Percentiles rank a stretch among this genome's conserved stretches.
phyloP scores from a whole-genome alignment of 1,140 invertebrate species.

The Lucilia cuprina region DNA sequence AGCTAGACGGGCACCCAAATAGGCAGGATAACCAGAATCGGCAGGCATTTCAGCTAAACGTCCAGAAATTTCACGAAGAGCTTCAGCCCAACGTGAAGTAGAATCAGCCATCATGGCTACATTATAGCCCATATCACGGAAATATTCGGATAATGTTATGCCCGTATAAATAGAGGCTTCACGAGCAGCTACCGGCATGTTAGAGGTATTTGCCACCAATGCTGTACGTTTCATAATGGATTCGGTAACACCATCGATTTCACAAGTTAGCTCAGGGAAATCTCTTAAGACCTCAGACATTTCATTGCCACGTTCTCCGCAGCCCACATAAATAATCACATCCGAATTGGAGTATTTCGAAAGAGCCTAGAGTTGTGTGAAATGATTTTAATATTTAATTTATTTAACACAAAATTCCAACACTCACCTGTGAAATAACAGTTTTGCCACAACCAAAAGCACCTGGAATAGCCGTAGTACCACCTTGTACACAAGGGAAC shows the following conservation, averaged over 20 bases:
- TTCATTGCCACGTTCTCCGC: constrained; percentile 93
- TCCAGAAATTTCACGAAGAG: constrained; percentile 99
- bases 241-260: constrained; percentile 94
- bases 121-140: constrained; percentile 99
- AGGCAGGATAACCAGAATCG: constrained; percentile 98
- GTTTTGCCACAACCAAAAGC: constrained; percentile 95
- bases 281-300: constrained; percentile 93
- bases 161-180: constrained; percentile 99
- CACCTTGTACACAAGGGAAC: constrained; percentile 98
- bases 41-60: constrained; percentile 99
- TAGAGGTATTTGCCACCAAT: constrained; percentile 98
- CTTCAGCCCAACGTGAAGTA: constrained; percentile 99
- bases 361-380: constrained; percentile 69
- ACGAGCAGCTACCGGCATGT: constrained; percentile 99
- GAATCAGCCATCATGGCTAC: constrained; percentile 99
- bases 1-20: constrained; percentile 95
- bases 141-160: constrained; percentile 99
- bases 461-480: constrained; percentile 99
- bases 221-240: constrained; percentile 99
- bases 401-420: constrained; percentile 64
- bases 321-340: constrained; percentile 99
- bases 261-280: constrained; percentile 97
- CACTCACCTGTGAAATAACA: constrained; percentile 75
- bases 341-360: constrained; percentile 99
- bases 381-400: neutral